Base-by-base conservation (phyloP, 2,113 vertebrate genomes). In the Agelaius phoeniceus region DNA sequence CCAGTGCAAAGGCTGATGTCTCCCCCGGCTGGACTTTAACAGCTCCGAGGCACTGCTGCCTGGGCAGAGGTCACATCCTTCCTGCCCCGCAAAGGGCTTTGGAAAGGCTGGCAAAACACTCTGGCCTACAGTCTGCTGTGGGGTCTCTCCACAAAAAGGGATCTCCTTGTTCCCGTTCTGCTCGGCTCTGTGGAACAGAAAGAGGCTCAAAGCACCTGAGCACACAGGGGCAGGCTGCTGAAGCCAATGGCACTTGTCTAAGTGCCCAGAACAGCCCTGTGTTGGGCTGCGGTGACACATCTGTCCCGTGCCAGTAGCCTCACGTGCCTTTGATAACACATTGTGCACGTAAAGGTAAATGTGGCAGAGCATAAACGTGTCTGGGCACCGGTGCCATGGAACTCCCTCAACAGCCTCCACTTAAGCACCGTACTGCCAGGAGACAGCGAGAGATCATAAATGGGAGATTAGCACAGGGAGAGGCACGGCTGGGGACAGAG, bases 21-120 rank as follows among this genome's bases (percentile, higher is more conserved):
- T 62, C 27, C 51, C 1, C 2, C 2, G 4, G 85, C 91, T 51
- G 89, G 10, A 24, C 75, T 67, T 78, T 19, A 75, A 18, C 27
- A 41, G 78, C 61, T 35, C 61, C 5, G 0, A 62, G 37, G 79
- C 28, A 2, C 37, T 28, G 69, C 8, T 37, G 9, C 2, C 74
- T 57, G 93, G 94, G 79, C 91, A 94, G 86, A 88, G 94, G 83
- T 88, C 93, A 67, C 23, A 39, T 16, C 69, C 67, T 35, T 21
- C 61, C 79, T 44, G 55, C 75, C 66, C 71, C 41, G 11, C 13
- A 31, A 67, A 63, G 23, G 49, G 46, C 61, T 69, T 59, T 10
- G 31, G 15, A 22, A 71, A 63, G 61, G 37, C 85, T 81, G 87
- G 5, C 11, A 33, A 58, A 65, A 49, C 0, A 0, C 33, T 24